Conservation (phyloP, 2,113 vertebrate species). For the Gambusia holbrooki region DNA sequence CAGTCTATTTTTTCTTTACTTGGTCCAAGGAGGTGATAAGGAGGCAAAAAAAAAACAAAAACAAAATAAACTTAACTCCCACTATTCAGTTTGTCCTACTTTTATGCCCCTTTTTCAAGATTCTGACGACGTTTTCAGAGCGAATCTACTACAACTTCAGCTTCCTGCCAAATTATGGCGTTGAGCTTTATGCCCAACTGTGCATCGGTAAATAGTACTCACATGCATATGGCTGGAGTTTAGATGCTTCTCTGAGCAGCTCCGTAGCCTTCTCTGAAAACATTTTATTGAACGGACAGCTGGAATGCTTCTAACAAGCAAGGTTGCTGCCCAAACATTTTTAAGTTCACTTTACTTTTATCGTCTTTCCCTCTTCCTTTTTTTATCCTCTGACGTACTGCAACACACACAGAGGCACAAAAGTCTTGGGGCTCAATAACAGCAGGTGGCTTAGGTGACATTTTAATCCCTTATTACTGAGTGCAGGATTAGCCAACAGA, state of each 20-base stretch:
- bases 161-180: conserved; percentile 55
- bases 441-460: conserved; percentile 84
- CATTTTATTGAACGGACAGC: conserved; percentile 28
- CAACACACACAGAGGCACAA: conserved; percentile 55
- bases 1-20: conserved; percentile 45
- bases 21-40: conserved; percentile 64
- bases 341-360: conserved; percentile 57
- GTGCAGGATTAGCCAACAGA: conserved; percentile 83
- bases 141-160: conserved; percentile 57
- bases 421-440: conserved; percentile 79
- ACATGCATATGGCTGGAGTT: conserved; percentile 33
- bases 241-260: conserved; percentile 34
- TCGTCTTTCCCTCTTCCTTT: conserved; percentile 7
- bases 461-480: conserved; percentile 86
- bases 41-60: conserved; percentile 16
- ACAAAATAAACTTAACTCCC: conserved; percentile 50
- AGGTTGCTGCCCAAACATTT: conserved; percentile 26
- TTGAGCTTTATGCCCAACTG: conserved; percentile 44
- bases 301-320: conserved; percentile 18
- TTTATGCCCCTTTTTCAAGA: conserved; percentile 70
- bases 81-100: conserved; percentile 71
- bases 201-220: conserved; percentile 21
- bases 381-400: conserved; percentile 18
- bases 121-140: conserved; percentile 64
- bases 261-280: conserved; percentile 28